These are phyloP conservation scores for Acyrthosiphon pisum DNA, from an alignment of 1,140 invertebrate species.

Conservation along the genomic window DNA sequence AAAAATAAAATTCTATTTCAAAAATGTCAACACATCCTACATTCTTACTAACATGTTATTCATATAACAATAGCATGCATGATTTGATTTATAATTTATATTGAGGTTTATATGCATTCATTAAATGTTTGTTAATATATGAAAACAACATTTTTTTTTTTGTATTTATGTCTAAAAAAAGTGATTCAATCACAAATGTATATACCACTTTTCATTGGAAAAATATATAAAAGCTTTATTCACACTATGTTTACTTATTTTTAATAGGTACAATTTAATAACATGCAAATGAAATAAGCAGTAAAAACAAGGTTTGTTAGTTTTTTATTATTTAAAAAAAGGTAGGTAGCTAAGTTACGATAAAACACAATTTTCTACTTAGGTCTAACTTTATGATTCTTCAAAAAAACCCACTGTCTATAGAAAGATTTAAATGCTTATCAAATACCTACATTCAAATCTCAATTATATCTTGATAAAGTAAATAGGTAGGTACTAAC, in stretches of 20 bases:
- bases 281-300: neutral
- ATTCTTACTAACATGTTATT: neutral
- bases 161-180: neutral
- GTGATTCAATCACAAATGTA: slow-evolving; percentile 8
- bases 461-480: too few relatives aligned
- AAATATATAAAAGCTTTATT: neutral
- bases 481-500: too few relatives aligned
- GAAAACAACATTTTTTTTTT: neutral
- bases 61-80: neutral
- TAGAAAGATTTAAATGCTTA: too few relatives aligned
- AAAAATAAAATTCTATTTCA: neutral
- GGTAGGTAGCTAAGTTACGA: too few relatives aligned
- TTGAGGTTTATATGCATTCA: neutral
- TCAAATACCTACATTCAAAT: too few relatives aligned
- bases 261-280: neutral
- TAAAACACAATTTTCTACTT: neutral
- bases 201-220: neutral
- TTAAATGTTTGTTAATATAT: neutral
- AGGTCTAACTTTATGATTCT: neutral
- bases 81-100: neutral
- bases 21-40: neutral
- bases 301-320: neutral
- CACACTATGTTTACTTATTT: neutral
- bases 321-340: neutral
- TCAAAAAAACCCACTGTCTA: neutral